Percentiles rank a stretch among this genome's conserved stretches.
Evolutionary conservation across 2,797 vertebrate genomes (phyloP).

Genomic region (Sebastes goodei): DNA sequence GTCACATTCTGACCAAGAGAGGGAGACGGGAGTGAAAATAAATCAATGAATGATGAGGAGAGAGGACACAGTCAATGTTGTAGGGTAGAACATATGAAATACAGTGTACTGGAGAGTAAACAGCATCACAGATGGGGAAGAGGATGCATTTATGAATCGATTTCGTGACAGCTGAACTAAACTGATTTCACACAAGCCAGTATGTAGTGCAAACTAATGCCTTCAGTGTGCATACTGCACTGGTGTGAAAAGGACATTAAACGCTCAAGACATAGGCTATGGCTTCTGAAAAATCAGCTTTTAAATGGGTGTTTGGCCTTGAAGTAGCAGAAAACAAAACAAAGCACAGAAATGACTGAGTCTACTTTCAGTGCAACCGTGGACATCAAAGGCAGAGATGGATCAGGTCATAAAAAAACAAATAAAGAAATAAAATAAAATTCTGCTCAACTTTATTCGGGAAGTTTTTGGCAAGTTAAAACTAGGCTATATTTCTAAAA

Average conservation of each 20-base stretch:
- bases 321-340: not conserved
- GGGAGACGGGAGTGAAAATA: not conserved
- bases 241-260: not conserved
- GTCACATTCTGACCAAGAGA: slow-evolving; percentile 88
- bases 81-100: not conserved
- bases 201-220: not conserved
- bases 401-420: not conserved
- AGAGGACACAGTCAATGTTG: not conserved
- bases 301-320: not conserved
- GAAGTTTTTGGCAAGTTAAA: not conserved
- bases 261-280: not conserved
- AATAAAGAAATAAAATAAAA: not conserved
- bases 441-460: not conserved
- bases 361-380: not conserved
- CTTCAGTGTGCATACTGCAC: not conserved
- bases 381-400: not conserved
- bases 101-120: not conserved
- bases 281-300: not conserved
- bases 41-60: not conserved
- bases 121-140: not conserved
- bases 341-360: not conserved
- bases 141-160: not conserved
- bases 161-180: not conserved
- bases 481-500: not conserved
- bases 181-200: not conserved